phyloP scores from a whole-genome alignment of 2,888 invertebrate genomes.

The Aricia artaxerxes region DNA sequence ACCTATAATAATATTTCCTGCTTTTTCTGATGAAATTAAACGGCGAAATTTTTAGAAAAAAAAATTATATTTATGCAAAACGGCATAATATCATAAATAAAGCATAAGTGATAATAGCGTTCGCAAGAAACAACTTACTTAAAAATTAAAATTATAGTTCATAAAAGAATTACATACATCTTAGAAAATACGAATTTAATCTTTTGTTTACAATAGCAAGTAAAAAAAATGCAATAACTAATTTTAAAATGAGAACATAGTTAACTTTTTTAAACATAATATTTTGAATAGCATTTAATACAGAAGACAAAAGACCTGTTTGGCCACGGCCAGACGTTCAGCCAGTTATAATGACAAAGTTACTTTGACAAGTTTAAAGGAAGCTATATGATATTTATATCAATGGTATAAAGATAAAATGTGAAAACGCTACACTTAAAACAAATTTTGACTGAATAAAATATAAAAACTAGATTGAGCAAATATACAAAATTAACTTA shows the following conservation, averaged over 20 bases:
- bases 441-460: not conserved
- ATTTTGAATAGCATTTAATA: no score
- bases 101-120: not conserved
- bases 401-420: not conserved
- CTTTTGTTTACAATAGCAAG: not conserved
- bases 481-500: conserved; percentile 10
- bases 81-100: not conserved
- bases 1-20: not conserved
- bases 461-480: conserved; percentile 11
- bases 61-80: conserved; percentile 1
- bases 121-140: not conserved
- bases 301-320: not conserved
- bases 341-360: not conserved
- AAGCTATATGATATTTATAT: not conserved
- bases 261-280: not conserved
- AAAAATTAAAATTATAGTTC: not conserved
- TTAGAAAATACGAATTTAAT: not conserved
- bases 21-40: not conserved
- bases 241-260: not conserved
- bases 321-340: no score
- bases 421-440: not conserved
- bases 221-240: not conserved
- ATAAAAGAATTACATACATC: not conserved
- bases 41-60: not conserved
- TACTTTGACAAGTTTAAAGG: not conserved